Evolutionary conservation across 53 echinoderm and acorn worm species (phyloP).

Genomic region (Mesocentrotus franciscanus): DNA sequence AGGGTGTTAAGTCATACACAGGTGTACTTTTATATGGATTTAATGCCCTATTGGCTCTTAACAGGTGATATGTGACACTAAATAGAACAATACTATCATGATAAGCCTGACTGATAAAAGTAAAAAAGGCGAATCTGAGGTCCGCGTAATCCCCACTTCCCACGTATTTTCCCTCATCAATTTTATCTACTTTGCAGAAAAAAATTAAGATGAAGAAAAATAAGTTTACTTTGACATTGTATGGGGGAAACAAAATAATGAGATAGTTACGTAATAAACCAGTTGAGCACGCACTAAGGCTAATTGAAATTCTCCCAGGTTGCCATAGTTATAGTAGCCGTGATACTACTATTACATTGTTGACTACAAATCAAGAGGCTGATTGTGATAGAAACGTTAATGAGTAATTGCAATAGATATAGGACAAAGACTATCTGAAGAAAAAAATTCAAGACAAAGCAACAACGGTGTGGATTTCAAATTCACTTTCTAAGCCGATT

Average conservation of each 20-base stretch:
- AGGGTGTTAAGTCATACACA: no score
- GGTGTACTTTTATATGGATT: no score
- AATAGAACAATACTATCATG: no score
- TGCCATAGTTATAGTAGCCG: neutral
- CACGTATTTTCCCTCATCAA: neutral
- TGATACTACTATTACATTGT: neutral
- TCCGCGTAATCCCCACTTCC: neutral
- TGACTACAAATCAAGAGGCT: neutral
- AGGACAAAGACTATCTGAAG: neutral
- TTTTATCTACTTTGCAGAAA: neutral
- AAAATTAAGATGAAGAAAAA: neutral
- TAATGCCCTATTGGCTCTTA: no score
- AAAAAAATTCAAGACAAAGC: neutral
- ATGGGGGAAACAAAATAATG: neutral
- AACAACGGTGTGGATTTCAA: neutral
- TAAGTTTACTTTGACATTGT: neutral
- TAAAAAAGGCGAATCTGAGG: no score
- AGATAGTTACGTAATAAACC: neutral
- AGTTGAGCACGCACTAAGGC: neutral
- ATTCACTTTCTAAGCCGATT: no score
- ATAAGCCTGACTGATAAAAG: no score
- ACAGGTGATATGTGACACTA: no score
- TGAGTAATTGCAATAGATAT: neutral
- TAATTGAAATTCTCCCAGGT: neutral
- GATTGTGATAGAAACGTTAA: neutral